Evolutionary conservation across 2,113 vertebrate genomes (phyloP).

Genomic region (Malurus elegans): DNA sequence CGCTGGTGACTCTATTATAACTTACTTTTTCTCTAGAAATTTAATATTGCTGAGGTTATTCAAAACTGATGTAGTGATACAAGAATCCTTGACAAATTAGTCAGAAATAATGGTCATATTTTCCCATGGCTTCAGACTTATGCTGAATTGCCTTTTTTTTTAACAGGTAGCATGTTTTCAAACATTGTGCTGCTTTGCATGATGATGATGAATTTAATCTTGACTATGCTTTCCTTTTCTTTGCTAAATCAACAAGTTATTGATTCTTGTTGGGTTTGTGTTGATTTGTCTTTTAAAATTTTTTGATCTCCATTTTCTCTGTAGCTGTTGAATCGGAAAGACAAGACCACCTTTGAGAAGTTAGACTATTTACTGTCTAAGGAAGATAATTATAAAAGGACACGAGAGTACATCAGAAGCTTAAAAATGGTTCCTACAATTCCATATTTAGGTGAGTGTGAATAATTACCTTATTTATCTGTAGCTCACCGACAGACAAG

Average conservation of each 20-base stretch:
- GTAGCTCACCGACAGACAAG: not conserved
- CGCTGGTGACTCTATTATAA: not conserved
- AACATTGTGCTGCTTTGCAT: not conserved
- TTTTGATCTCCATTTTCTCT: not conserved
- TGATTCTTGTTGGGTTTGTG: not conserved
- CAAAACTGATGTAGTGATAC: not conserved
- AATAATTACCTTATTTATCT: not conserved
- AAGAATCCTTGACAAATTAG: not conserved
- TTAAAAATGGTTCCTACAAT: constrained; percentile 92
- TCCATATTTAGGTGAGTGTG: constrained; percentile 88
- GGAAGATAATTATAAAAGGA: constrained; percentile 92
- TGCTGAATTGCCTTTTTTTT: not conserved
- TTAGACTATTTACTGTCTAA: constrained; percentile 91
- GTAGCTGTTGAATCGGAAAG: constrained; percentile 92
- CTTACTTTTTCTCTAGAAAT: not conserved
- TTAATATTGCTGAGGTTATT: not conserved
- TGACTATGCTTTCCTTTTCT: not conserved
- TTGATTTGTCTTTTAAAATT: not conserved
- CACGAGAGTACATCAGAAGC: constrained; percentile 89
- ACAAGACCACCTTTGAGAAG: constrained; percentile 92
- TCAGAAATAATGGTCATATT: not conserved
- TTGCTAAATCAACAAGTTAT: not conserved
- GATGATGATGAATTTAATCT: not conserved
- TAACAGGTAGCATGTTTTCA: not conserved
- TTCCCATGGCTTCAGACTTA: not conserved